Base-by-base conservation (phyloP, 2,888 invertebrate species). In the Acrobasis suavella region DNA sequence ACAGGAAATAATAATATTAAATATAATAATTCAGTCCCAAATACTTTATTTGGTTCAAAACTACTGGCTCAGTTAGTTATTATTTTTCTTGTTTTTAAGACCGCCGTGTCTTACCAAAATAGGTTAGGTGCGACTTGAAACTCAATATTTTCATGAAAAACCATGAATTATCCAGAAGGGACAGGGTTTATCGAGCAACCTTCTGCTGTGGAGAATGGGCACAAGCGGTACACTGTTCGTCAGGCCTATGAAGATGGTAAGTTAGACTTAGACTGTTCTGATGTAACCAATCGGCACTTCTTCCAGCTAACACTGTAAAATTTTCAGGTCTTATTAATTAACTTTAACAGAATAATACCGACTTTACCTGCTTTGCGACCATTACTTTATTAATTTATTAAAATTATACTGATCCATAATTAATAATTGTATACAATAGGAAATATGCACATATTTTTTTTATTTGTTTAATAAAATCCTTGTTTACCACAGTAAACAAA, bases 171-270 rank as follows among this genome's bases (percentile, higher is more conserved):
- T 82, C 77, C 86, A 49, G 76, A 81, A 64, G 87, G 82, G 70
- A 77, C 78, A 74, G 72, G 73, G 42, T 74, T 75, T 68, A 70
- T 72, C 60, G 78, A 76, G 63, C 76, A 82, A 63, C 83, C 78
- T 67, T 69, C 67, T 50, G 70, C 72, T 56, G 76, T 77, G 63
- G 76, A 73, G 50, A 73, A 76, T 62, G 69, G 70, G n/a, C 69
- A 71, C 22, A 73, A 73, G 52, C 72, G 71, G 22, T 72, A 72
- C 38, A 79, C 85, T 5, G 74, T 89, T 56, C 78, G 78, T 22
- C 80, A 87, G 68, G 87, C 90, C 0, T 90, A 80, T 66, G 74
- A 81, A 62, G 75, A 87, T 70, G 89, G 91, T 91, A 70, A 84
- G 85, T 68, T 68, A 39, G 37, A 9, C 16, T 3, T n/a, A 17